These are phyloP conservation scores for Leptinotarsa lineolata DNA, from an alignment of 1,140 invertebrate genomes.

Conservation along the genomic window DNA sequence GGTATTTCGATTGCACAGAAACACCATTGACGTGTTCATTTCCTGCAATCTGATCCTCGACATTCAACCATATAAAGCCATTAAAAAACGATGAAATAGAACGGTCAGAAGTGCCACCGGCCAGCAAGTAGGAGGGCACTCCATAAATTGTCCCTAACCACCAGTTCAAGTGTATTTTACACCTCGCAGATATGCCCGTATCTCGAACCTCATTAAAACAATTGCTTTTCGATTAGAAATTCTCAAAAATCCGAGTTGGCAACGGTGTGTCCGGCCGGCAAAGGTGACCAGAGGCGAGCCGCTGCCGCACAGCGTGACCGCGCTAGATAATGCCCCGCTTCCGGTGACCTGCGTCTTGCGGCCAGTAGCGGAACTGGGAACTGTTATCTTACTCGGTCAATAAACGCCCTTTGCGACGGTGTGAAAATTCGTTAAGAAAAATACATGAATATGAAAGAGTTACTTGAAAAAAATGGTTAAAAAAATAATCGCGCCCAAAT, in stretches of 20 bases:
- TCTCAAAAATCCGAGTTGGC: conserved; percentile 10
- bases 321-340: conserved; percentile 27
- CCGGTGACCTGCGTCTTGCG: conserved; percentile 18
- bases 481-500: too few relatives aligned
- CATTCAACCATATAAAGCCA: background rate
- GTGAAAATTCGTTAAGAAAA: too few relatives aligned
- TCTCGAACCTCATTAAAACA: conserved; percentile 24
- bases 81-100: too few relatives aligned
- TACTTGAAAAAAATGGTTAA: too few relatives aligned
- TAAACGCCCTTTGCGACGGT: background rate
- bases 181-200: conserved; percentile 19
- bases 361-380: conserved; percentile 15
- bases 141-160: conserved; percentile 10
- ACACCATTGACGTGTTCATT: background rate
- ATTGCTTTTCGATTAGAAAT: conserved; percentile 20
- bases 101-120: background rate
- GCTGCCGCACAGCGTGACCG: conserved; percentile 20
- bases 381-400: background rate
- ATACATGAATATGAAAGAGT: too few relatives aligned
- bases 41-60: conserved; percentile 1
- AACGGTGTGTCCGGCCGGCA: conserved; percentile 9
- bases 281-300: conserved; percentile 24
- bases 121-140: background rate
- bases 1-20: too few relatives aligned
- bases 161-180: conserved; percentile 12